Evolutionary conservation across 2,113 vertebrate genomes (phyloP).

Genomic region (Hemiscyllium ocellatum): DNA sequence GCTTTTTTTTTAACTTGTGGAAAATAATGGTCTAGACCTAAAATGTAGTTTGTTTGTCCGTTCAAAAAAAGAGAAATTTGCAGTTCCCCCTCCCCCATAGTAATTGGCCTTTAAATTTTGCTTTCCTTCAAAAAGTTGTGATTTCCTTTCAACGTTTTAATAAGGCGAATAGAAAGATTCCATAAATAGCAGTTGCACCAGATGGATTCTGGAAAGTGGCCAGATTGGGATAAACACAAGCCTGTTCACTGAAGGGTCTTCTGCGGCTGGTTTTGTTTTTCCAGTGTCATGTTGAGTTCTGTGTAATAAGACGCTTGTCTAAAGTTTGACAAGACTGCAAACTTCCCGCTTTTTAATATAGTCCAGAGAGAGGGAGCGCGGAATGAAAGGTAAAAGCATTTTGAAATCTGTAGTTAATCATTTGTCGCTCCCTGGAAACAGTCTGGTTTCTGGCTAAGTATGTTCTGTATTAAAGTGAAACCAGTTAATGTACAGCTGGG

Average conservation of each 20-base stretch:
- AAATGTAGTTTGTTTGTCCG: too few species aligned
- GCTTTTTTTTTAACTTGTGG: not conserved
- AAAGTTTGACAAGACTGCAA: not conserved
- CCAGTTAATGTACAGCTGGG: not conserved
- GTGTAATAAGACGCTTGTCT: not conserved
- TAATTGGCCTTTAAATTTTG: too few species aligned
- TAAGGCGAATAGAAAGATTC: not conserved
- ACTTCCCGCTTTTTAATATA: not conserved
- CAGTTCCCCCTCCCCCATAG: too few species aligned
- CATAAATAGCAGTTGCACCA: not conserved
- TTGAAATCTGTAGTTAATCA: conserved; percentile 2
- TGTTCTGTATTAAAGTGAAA: not conserved
- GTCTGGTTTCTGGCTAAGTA: not conserved
- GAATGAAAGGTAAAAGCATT: too few species aligned
- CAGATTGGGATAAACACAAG: not conserved
- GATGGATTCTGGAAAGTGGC: not conserved
- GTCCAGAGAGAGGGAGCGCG: not conserved
- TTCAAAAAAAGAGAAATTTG: too few species aligned
- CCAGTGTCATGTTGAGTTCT: not conserved
- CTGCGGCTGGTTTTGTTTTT: not conserved
- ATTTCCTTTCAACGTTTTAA: not conserved
- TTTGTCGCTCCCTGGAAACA: not conserved
- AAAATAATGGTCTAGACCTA: too few species aligned
- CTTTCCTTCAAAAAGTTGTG: too few species aligned
- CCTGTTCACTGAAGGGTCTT: not conserved